Evolutionary conservation across 37 sponge, comb jelly and placozoan species (phyloP).

Genomic region (Hormiphora californensis): DNA sequence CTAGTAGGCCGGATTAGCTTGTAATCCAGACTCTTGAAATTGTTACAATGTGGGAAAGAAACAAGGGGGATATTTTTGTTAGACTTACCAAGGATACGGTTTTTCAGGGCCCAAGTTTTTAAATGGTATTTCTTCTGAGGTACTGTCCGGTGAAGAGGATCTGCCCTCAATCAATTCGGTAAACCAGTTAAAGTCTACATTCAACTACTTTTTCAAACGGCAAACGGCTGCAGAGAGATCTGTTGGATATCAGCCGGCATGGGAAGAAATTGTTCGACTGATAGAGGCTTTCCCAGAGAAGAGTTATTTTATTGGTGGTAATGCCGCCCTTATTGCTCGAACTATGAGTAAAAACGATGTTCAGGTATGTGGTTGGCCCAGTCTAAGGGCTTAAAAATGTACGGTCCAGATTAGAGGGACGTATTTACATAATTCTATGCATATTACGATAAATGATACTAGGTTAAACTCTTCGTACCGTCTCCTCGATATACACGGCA

Average conservation of each 20-base stretch:
- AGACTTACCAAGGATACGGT: no score
- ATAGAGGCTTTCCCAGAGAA: conserved; percentile 55
- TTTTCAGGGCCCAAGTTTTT: neutral
- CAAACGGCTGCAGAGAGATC: conserved; percentile 76
- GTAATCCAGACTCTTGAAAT: no score
- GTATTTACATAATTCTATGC: no score
- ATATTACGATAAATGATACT: no score
- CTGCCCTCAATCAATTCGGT: conserved; percentile 56
- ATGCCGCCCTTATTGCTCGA: conserved; percentile 83
- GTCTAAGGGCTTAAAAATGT: no score
- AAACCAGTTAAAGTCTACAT: conserved; percentile 59
- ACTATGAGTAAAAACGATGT: conserved; percentile 55
- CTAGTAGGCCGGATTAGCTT: no score
- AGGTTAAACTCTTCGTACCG: no score
- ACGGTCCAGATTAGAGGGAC: no score
- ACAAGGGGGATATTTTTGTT: no score
- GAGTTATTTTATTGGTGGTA: conserved; percentile 74
- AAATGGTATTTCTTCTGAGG: neutral
- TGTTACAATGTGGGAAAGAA: no score
- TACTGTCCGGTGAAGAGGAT: conserved; percentile 5
- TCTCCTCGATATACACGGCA: no score
- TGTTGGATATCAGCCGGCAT: conserved; percentile 54
- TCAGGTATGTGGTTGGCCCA: neutral
- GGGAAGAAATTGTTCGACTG: conserved; percentile 58
- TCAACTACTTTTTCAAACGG: conserved; percentile 66